Percentiles rank a stretch among this genome's conserved stretches.
Conservation (phyloP, 2,113 vertebrate species). For the Chaetodon auriga region DNA sequence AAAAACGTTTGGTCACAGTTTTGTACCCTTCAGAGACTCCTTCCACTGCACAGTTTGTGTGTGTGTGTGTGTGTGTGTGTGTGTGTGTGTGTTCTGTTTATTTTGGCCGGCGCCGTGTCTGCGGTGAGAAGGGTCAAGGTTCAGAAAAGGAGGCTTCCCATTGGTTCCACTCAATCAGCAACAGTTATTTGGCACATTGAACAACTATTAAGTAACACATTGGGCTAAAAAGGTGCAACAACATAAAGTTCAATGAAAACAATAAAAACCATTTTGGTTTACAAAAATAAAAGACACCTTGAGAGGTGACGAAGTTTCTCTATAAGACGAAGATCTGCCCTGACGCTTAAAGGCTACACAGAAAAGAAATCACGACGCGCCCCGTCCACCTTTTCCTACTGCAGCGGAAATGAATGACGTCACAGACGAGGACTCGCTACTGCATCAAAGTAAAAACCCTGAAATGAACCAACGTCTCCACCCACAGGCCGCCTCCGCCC, state of each 20-base stretch:
- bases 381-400: slow-evolving; percentile 28
- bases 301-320: slow-evolving; percentile 70
- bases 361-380: slow-evolving; percentile 31
- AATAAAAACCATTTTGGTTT: slow-evolving; percentile 82
- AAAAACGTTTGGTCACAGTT: slow-evolving; percentile 78
- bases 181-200: slow-evolving; percentile 86
- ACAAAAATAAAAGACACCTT: slow-evolving; percentile 80
- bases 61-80: slow-evolving; percentile 4
- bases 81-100: background rate
- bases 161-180: slow-evolving; percentile 66
- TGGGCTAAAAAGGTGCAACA: slow-evolving; percentile 80
- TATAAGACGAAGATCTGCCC: slow-evolving; percentile 72
- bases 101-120: slow-evolving; percentile 9
- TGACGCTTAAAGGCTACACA: slow-evolving; percentile 72
- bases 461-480: slow-evolving; percentile 54
- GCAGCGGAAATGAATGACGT: slow-evolving; percentile 66
- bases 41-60: slow-evolving; percentile 1
- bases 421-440: slow-evolving; percentile 68
- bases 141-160: slow-evolving; percentile 54
- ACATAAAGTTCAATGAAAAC: slow-evolving; percentile 63
- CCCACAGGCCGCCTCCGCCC: background rate
- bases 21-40: slow-evolving; percentile 63
- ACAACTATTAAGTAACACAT: slow-evolving; percentile 79
- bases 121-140: slow-evolving; percentile 25
- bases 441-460: slow-evolving; percentile 69